These are phyloP conservation scores for Actinernus sp. DNA, from an alignment of 92 coral and sea anemone species.

Conservation along the genomic window DNA sequence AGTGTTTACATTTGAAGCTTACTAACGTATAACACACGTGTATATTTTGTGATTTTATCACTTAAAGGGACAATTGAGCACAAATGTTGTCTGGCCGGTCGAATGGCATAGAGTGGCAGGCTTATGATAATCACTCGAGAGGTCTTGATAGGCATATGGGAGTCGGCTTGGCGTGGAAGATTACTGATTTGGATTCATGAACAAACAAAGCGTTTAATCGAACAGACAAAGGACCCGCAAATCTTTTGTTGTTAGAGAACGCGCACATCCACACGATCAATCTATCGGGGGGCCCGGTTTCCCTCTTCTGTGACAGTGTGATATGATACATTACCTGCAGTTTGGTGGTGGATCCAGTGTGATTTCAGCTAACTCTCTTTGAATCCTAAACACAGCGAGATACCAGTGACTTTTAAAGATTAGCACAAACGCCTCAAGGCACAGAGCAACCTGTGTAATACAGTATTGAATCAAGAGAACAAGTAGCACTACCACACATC, in stretches of 20 bases:
- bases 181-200: slow-evolving; percentile 4
- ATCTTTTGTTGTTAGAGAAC: slow-evolving; percentile 22
- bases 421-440: slow-evolving; percentile 33
- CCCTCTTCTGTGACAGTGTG: not conserved
- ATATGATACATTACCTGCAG: slow-evolving; percentile 49
- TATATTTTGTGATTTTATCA: not conserved
- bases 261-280: slow-evolving; percentile 9
- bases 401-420: slow-evolving; percentile 20
- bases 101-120: slow-evolving; percentile 6
- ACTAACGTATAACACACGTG: too few relatives aligned
- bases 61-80: slow-evolving; percentile 14
- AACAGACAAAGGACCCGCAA: slow-evolving; percentile 41
- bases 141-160: slow-evolving; percentile 25
- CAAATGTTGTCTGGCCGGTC: slow-evolving; percentile 40
- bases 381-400: slow-evolving; percentile 45
- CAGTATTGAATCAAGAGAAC: too few relatives aligned
- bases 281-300: not conserved
- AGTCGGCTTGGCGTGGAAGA: slow-evolving; percentile 13
- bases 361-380: slow-evolving; percentile 70
- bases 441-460: slow-evolving; percentile 9
- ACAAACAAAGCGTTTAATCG: slow-evolving; percentile 31
- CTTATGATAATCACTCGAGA: not conserved
- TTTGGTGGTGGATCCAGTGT: slow-evolving; percentile 67
- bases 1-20: slow-evolving; percentile 10
- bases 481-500: too few relatives aligned